Conservation (phyloP, 2,888 invertebrate species). For the Cremastinae sp. region DNA sequence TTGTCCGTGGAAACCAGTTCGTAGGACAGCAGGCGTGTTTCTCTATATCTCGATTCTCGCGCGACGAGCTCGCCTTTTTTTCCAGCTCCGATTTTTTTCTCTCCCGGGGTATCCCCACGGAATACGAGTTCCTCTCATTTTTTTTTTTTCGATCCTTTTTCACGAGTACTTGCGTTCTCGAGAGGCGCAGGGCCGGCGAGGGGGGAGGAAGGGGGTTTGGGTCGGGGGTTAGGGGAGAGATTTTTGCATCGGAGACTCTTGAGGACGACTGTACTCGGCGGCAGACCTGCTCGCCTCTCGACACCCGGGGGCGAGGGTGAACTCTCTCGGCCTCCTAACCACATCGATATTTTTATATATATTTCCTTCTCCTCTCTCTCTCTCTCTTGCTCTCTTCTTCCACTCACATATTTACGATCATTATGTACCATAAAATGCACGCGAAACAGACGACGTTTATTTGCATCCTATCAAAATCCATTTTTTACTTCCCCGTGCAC, state of each 20-base stretch:
- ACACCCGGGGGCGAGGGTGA: slow-evolving; percentile 59
- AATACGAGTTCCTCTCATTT: background rate
- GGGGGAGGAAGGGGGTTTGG: too few species aligned
- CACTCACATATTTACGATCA: background rate
- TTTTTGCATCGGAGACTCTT: slow-evolving; percentile 49
- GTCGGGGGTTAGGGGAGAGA: slow-evolving; percentile 3
- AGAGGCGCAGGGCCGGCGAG: background rate
- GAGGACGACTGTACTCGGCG: slow-evolving; percentile 59
- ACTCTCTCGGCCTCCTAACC: slow-evolving; percentile 54
- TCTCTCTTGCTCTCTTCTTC: too few species aligned
- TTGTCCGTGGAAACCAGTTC: slow-evolving; percentile 54
- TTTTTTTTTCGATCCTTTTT: background rate
- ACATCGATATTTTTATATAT: slow-evolving; percentile 11
- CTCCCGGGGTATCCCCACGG: background rate
- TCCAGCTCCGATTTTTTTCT: background rate
- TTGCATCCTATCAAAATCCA: too few species aligned
- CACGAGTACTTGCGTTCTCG: background rate
- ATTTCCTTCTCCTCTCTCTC: slow-evolving; percentile 13
- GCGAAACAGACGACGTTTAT: slow-evolving; percentile 25
- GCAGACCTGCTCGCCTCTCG: slow-evolving; percentile 59
- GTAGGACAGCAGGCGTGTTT: slow-evolving; percentile 9
- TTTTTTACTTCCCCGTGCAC: too few species aligned
- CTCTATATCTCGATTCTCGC: slow-evolving; percentile 15
- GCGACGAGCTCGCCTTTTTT: slow-evolving; percentile 25
- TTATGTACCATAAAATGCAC: slow-evolving; percentile 24